Base-by-base conservation (phyloP, 1,140 invertebrate genomes). In the Leptoteleia sp. region DNA sequence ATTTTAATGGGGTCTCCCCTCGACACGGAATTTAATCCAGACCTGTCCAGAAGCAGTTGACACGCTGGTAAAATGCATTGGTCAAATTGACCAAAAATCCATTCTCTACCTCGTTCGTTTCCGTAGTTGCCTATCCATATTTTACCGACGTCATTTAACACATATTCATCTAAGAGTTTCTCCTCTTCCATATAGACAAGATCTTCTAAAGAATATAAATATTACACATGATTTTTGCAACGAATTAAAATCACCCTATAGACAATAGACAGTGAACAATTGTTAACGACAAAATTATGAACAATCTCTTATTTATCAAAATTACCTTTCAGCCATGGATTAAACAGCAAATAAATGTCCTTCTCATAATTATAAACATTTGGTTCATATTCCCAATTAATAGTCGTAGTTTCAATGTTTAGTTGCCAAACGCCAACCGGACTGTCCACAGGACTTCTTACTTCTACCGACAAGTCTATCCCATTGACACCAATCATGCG, bases 291-390 rank as follows among this genome's bases (percentile, higher is more conserved):
- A n/a, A n/a, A n/a, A n/a, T n/a, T n/a, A n/a, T n/a, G n/a, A n/a
- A n/a, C n/a, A n/a, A n/a, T n/a, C n/a, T n/a, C n/a, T n/a, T n/a
- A n/a, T n/a, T n/a, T n/a, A n/a, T n/a, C n/a, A n/a, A n/a, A n/a
- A n/a, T 33, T 29, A 95, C 95, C 93, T 91, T 92, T 91, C 71
- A 92, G 90, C 95, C 95, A 96, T 1, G 95, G 94, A 87, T 96
- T 96, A 85, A 96, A 96, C 2, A 96, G 88, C n/a, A 96, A 88
- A 84, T 94, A 96, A 35, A 96, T 87, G 19, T 87, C 83, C 7
- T 75, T 86, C 0, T 87, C 83, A 19, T 82, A 83, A 13, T 79
- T 81, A 35, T 82, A 83, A 7, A 64, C 79, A 47, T 82, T 83
- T 1, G 86, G 83, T 0, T 81, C 40, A 9, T 52, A 15, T 29